A percentile compares a stretch with the other conserved stretches of the same genome.
Evolutionary conservation across 2,113 vertebrate genomes (phyloP).

Genomic region (Melospiza georgiana): DNA sequence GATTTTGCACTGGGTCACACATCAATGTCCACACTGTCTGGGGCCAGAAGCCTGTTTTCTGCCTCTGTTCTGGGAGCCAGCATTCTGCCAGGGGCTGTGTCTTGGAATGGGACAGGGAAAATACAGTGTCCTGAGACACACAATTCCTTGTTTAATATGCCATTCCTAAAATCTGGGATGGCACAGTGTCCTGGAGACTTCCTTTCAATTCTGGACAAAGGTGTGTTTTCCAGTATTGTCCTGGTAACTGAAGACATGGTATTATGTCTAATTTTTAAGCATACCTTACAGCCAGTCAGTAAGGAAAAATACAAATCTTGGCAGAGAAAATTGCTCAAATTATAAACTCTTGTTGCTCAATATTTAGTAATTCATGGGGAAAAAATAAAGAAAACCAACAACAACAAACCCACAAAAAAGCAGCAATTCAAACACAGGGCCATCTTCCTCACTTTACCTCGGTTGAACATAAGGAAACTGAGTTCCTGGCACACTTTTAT

Average conservation of each 20-base stretch:
- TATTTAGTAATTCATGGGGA: background rate
- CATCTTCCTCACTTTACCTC: background rate
- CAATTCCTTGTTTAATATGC: background rate
- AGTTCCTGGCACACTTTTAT: background rate
- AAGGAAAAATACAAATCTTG: background rate
- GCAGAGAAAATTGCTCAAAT: background rate
- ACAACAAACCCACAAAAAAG: rapidly evolving
- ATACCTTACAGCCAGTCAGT: background rate
- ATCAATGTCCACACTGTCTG: background rate
- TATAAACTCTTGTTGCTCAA: background rate
- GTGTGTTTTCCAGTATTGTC: background rate
- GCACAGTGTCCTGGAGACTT: background rate
- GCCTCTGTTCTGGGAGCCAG: background rate
- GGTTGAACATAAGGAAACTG: background rate
- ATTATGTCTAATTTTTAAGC: background rate
- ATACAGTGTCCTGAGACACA: background rate
- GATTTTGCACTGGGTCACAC: background rate
- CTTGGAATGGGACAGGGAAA: background rate
- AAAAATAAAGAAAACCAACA: background rate
- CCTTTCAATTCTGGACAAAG: background rate
- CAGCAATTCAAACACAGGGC: background rate
- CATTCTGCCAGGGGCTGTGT: background rate
- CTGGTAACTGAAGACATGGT: rapidly evolving
- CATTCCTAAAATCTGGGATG: background rate
- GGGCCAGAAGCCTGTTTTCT: background rate